Evolutionary conservation across 1,140 invertebrate species (phyloP).

Genomic region (Pinna nobilis): DNA sequence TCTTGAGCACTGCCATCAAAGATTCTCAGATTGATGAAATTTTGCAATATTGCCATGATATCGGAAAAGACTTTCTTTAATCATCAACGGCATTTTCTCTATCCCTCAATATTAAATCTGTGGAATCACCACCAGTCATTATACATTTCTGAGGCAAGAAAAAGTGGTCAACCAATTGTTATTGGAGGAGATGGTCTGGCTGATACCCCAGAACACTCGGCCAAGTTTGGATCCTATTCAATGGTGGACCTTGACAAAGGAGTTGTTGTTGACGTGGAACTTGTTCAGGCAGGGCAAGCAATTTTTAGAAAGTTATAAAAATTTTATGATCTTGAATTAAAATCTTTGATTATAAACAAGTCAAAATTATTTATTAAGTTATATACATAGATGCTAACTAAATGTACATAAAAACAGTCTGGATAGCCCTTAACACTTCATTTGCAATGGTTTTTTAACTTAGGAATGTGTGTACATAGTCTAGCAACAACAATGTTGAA

Average conservation of each 20-base stretch:
- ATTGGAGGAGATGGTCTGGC: constrained; percentile 45
- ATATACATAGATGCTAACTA: no score
- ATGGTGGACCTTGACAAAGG: constrained; percentile 27
- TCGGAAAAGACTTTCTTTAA: constrained; percentile 10
- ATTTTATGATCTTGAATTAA: no score
- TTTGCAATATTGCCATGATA: constrained; percentile 19
- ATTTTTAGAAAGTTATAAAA: no score
- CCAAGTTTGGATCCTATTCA: constrained; percentile 46
- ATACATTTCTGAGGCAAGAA: background rate
- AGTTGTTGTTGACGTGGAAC: constrained; percentile 31
- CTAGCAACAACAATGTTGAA: no score
- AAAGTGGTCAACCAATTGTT: background rate
- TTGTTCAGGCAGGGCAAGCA: constrained; percentile 46
- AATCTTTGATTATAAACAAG: no score
- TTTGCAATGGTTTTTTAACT: no score
- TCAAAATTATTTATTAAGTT: no score
- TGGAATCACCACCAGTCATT: constrained; percentile 12
- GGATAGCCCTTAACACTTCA: no score
- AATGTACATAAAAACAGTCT: no score
- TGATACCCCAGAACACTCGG: constrained; percentile 38
- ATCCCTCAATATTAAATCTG: background rate
- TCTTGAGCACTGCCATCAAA: constrained; percentile 24
- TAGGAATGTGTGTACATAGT: no score
- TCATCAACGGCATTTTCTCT: constrained; percentile 17
- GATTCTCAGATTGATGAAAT: constrained; percentile 5